phyloP scores from a whole-genome alignment of 2,888 invertebrate species.

The Clusia tigrina region DNA sequence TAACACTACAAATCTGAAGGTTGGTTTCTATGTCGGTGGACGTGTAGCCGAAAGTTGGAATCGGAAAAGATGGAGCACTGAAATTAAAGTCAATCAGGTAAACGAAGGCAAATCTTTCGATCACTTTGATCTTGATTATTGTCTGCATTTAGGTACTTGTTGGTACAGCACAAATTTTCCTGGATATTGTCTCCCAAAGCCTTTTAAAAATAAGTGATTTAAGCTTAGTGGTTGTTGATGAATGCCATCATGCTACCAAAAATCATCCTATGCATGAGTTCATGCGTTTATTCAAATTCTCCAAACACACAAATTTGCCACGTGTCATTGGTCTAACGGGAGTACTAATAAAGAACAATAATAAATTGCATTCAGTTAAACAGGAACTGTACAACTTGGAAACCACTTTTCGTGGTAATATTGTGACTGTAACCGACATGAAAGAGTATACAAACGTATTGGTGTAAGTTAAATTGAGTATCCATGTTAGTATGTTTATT shows the following conservation, averaged over 20 bases:
- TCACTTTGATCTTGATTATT: too few relatives aligned
- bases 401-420: constrained; percentile 74
- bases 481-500: too few relatives aligned
- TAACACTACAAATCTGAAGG: constrained; percentile 69
- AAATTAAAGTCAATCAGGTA: constrained; percentile 73
- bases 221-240: constrained; percentile 90
- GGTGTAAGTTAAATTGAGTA: constrained; percentile 64
- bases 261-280: constrained; percentile 84
- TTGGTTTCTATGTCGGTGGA: constrained; percentile 77
- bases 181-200: constrained; percentile 73
- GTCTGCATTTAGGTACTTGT: constrained; percentile 52
- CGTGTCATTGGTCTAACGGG: constrained; percentile 88
- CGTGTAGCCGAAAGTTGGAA: constrained; percentile 79
- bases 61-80: constrained; percentile 70
- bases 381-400: constrained; percentile 71
- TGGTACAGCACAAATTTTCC: constrained; percentile 84
- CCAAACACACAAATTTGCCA: constrained; percentile 67
- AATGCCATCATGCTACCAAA: constrained; percentile 89
- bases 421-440: constrained; percentile 73
- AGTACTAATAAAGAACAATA: constrained; percentile 81
- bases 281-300: constrained; percentile 71
- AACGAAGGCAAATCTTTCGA: too few relatives aligned
- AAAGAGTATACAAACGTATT: constrained; percentile 62
- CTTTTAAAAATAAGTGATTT: constrained; percentile 70
- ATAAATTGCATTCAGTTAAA: constrained; percentile 68